Conservation (phyloP, 2,797 vertebrate genomes). For the Remorina albescens region DNA sequence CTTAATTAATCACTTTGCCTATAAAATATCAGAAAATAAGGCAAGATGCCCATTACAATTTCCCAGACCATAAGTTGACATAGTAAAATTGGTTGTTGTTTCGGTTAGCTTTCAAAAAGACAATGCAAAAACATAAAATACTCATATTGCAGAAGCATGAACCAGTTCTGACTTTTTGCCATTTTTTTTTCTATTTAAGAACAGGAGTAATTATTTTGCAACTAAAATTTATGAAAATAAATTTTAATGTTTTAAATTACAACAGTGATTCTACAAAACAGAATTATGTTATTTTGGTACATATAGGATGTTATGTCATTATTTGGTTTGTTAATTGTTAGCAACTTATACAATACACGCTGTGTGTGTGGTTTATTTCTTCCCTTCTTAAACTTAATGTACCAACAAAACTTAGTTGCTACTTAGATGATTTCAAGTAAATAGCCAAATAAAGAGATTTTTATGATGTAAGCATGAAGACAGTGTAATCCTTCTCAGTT, state of each 20-base stretch:
- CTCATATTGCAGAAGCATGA: background rate
- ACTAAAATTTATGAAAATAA: too few relatives aligned
- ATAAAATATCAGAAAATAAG: background rate
- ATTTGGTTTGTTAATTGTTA: background rate
- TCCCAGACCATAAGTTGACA: background rate
- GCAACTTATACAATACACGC: background rate
- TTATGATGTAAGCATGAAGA: constrained; percentile 34
- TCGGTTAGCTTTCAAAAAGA: background rate
- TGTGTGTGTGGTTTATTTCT: background rate
- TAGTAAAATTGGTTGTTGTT: background rate
- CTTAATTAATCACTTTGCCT: background rate
- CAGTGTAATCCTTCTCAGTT: constrained; percentile 27
- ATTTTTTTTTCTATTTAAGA: background rate
- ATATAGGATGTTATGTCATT: background rate
- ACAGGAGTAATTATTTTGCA: too few relatives aligned
- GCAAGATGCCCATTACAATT: background rate
- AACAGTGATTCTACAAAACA: background rate
- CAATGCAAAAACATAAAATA: too few relatives aligned
- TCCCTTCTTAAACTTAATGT: background rate
- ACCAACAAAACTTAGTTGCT: background rate
- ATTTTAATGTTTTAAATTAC: background rate
- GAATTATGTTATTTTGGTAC: background rate
- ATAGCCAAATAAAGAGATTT: background rate
- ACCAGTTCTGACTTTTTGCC: background rate
- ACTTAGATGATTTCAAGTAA: background rate